phyloP scores from a whole-genome alignment of 2,113 vertebrate genomes.

The Narcine bancroftii region DNA sequence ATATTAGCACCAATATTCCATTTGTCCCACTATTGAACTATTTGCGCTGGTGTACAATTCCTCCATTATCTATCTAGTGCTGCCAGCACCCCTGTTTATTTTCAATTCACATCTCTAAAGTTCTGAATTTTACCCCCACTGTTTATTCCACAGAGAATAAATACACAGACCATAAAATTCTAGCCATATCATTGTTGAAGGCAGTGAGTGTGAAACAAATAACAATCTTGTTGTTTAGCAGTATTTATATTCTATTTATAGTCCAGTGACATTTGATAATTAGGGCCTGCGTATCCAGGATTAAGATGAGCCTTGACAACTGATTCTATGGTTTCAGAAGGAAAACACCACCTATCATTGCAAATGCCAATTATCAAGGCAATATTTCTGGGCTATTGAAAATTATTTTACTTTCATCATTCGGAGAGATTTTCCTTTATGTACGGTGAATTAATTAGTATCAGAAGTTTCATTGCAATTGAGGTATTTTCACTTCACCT shows the following conservation, averaged over 20 bases:
- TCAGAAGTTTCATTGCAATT: not conserved
- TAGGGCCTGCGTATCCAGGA: too few relatives aligned
- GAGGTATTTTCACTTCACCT: not conserved
- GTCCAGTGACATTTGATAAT: not conserved
- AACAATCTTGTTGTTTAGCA: not conserved
- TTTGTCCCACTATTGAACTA: too few relatives aligned
- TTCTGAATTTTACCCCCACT: too few relatives aligned
- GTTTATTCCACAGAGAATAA: too few relatives aligned
- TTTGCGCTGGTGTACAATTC: too few relatives aligned
- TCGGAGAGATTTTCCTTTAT: not conserved
- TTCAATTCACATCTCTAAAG: too few relatives aligned
- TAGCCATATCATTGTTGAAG: not conserved
- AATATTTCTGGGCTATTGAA: not conserved
- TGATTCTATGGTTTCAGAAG: not conserved
- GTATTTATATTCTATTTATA: not conserved
- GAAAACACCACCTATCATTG: not conserved
- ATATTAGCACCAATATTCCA: too few relatives aligned
- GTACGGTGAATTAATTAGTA: not conserved
- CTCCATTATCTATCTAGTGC: too few relatives aligned
- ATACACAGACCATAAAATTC: not conserved
- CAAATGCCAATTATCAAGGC: not conserved
- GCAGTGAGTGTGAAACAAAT: not conserved
- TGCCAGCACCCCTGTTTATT: too few relatives aligned
- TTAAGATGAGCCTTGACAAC: not conserved
- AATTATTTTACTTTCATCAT: constrained; percentile 3